These are phyloP conservation scores for Platyrinchus mystaceus DNA, from an alignment of 2,797 vertebrate species.

Conservation along the genomic window DNA sequence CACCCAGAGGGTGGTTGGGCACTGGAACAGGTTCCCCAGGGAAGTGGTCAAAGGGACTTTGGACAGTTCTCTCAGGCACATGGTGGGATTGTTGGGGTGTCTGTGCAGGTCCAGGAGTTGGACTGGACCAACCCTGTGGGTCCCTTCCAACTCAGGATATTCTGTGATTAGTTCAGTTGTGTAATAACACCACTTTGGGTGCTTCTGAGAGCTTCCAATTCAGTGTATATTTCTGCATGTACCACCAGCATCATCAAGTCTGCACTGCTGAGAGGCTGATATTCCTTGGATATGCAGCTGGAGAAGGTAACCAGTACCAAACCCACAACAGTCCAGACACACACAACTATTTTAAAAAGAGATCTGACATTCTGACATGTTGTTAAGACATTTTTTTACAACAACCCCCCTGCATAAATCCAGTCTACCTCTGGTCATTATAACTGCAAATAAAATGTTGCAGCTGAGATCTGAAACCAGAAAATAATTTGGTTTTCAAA, in stretches of 20 bases:
- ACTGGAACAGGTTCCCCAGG: not conserved
- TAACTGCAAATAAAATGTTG: not conserved
- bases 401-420: not conserved
- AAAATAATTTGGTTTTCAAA: not conserved
- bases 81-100: not conserved
- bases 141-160: not conserved
- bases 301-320: not conserved
- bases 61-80: rapidly evolving
- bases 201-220: not conserved
- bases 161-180: not conserved
- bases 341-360: not conserved
- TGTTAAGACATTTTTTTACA: not conserved
- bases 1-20: not conserved
- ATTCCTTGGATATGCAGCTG: not conserved
- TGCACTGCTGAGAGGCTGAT: not conserved
- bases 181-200: not conserved
- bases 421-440: not conserved
- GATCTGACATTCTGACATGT: not conserved
- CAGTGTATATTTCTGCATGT: rapidly evolving
- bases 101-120: not conserved
- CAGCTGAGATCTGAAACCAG: not conserved
- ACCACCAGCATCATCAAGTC: not conserved
- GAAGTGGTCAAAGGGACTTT: not conserved
- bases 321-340: not conserved
- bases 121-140: not conserved